A percentile compares a stretch with the other conserved stretches of the same genome.
Evolutionary conservation across 1,140 invertebrate genomes (phyloP).

Genomic region (Drosophila tropicalis): DNA sequence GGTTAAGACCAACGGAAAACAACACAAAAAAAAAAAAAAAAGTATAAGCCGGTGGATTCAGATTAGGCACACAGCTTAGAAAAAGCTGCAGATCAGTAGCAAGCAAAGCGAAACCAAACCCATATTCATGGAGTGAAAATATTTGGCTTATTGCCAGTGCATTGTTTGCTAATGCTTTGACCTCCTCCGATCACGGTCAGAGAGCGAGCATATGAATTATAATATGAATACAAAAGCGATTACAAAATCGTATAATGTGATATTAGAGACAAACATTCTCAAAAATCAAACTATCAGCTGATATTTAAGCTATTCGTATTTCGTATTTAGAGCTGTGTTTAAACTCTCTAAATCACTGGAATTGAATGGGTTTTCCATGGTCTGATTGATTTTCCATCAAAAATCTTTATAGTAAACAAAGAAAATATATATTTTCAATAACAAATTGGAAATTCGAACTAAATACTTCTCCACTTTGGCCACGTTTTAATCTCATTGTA

Average conservation of each 20-base stretch:
- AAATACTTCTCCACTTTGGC: constrained; percentile 78
- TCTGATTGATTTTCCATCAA: too few species aligned
- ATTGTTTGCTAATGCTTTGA: constrained; percentile 74
- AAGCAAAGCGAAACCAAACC: constrained; percentile 18
- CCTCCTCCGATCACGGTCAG: constrained; percentile 53
- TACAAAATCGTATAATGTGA: not conserved
- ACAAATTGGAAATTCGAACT: too few species aligned
- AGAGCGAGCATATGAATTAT: constrained; percentile 63
- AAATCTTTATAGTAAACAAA: too few species aligned
- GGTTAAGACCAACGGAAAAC: constrained; percentile 43
- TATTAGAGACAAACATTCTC: too few species aligned
- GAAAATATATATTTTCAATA: too few species aligned
- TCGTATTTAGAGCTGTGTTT: too few species aligned
- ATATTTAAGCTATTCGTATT: too few species aligned
- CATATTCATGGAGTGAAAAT: constrained; percentile 65
- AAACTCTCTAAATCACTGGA: too few species aligned
- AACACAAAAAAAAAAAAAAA: too few species aligned
- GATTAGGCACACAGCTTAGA: constrained; percentile 50
- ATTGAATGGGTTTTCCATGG: too few species aligned
- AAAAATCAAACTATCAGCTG: too few species aligned
- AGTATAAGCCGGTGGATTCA: constrained; percentile 49
- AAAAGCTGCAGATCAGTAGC: constrained; percentile 3
- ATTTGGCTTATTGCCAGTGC: constrained; percentile 61
- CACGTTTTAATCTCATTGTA: constrained; percentile 85
- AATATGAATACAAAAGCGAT: constrained; percentile 60